Percentiles rank a stretch among this genome's conserved stretches.
Conservation (phyloP, 2,888 invertebrate species). For the Drosophila neonasuta region DNA sequence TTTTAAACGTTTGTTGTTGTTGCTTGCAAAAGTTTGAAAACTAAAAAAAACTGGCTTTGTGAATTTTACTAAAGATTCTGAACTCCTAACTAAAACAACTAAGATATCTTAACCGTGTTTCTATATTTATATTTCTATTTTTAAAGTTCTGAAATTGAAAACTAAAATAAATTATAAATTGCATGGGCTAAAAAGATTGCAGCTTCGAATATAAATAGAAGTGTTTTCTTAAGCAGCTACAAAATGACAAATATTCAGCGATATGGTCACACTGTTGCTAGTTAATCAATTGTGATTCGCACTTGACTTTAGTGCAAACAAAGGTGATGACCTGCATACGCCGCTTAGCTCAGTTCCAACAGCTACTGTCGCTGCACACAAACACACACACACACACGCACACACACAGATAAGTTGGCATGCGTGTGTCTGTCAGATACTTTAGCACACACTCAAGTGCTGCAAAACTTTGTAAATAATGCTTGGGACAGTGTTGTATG, state of each 20-base stretch:
- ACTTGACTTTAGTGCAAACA: slow-evolving; percentile 36
- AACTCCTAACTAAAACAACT: too few relatives aligned
- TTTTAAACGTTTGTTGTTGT: too few relatives aligned
- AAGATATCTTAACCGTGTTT: too few relatives aligned
- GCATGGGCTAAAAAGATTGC: too few relatives aligned
- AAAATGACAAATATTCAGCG: not conserved
- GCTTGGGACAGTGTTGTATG: slow-evolving; percentile 33
- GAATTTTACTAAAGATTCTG: too few relatives aligned
- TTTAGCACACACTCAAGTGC: slow-evolving; percentile 60
- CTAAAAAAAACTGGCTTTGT: too few relatives aligned
- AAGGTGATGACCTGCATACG: slow-evolving; percentile 44
- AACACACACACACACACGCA: too few relatives aligned
- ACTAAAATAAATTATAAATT: too few relatives aligned
- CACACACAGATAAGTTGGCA: slow-evolving; percentile 14
- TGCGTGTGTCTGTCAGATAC: slow-evolving; percentile 70
- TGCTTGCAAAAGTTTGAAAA: too few relatives aligned
- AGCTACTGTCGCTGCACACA: slow-evolving; percentile 24
- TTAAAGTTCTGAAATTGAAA: too few relatives aligned
- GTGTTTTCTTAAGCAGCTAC: not conserved
- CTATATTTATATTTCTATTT: too few relatives aligned
- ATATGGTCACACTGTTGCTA: slow-evolving; percentile 22
- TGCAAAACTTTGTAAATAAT: slow-evolving; percentile 67
- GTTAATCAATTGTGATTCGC: slow-evolving; percentile 26
- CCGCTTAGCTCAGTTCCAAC: slow-evolving; percentile 24
- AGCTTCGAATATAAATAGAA: too few relatives aligned